phyloP scores from a whole-genome alignment of 2,113 vertebrate genomes.

The Pluvianellus socialis region DNA sequence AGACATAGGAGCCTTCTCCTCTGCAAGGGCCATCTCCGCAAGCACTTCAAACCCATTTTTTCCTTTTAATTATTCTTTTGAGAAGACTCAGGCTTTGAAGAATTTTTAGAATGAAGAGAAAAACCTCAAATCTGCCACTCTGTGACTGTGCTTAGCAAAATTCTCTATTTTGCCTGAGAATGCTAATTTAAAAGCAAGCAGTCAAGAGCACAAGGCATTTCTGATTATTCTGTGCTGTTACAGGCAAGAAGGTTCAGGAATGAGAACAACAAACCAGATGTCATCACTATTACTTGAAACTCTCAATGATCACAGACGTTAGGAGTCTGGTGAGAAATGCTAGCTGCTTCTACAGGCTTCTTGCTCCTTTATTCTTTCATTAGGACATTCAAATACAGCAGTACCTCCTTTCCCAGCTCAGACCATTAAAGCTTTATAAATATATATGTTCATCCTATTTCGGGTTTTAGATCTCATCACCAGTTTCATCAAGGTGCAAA shows the following conservation, averaged over 20 bases:
- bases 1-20: background rate
- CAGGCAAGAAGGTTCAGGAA: background rate
- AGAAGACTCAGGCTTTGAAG: background rate
- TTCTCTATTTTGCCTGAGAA: background rate
- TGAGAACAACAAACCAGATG: background rate
- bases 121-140: background rate
- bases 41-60: background rate
- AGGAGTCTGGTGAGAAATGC: background rate
- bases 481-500: background rate
- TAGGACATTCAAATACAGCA: background rate
- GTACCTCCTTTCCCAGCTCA: background rate
- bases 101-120: background rate
- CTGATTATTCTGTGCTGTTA: background rate
- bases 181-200: constrained; percentile 21
- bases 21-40: background rate
- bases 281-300: background rate
- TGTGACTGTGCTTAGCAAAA: background rate
- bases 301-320: background rate
- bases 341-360: background rate
- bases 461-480: background rate
- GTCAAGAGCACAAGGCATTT: background rate
- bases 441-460: background rate
- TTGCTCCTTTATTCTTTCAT: background rate
- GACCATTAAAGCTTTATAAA: background rate
- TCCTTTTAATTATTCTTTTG: background rate